Percentiles rank a stretch among this genome's conserved stretches.
Conservation (phyloP, 2,113 vertebrate species). For the Ranitomeya imitator region DNA sequence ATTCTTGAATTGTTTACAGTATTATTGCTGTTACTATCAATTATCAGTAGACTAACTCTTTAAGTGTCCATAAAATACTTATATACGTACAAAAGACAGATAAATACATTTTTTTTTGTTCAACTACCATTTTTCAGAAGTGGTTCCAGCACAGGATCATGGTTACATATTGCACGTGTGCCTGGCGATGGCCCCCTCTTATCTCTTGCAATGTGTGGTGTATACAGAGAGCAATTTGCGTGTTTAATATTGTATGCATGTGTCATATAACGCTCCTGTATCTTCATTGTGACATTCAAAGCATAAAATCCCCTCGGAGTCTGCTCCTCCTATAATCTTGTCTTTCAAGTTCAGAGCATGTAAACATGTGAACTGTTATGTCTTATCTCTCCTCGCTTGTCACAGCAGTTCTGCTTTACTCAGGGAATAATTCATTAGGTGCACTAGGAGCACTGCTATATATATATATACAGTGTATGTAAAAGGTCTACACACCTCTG, state of each 20-base stretch:
- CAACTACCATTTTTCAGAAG: background rate
- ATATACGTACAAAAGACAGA: background rate
- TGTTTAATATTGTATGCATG: constrained; percentile 17
- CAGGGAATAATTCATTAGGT: background rate
- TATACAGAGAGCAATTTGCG: constrained; percentile 19
- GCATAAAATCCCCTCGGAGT: constrained; percentile 9
- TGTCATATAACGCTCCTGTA: constrained; percentile 6
- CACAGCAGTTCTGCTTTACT: background rate
- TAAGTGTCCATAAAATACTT: background rate
- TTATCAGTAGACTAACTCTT: background rate
- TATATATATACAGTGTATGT: background rate
- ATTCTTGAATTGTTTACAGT: background rate
- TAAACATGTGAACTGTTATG: constrained; percentile 25
- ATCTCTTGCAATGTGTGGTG: constrained; percentile 2
- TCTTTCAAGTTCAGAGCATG: constrained; percentile 24
- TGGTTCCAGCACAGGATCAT: background rate
- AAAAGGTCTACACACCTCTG: no score
- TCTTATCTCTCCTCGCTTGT: constrained; percentile 11
- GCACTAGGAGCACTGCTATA: background rate
- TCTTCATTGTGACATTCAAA: constrained; percentile 28
- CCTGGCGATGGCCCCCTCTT: background rate
- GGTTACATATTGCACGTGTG: background rate
- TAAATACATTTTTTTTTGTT: background rate
- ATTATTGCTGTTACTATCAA: background rate
- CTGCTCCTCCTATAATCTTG: constrained; percentile 5